phyloP scores from a whole-genome alignment of 2,797 vertebrate genomes.

The Acanthurus tractus region DNA sequence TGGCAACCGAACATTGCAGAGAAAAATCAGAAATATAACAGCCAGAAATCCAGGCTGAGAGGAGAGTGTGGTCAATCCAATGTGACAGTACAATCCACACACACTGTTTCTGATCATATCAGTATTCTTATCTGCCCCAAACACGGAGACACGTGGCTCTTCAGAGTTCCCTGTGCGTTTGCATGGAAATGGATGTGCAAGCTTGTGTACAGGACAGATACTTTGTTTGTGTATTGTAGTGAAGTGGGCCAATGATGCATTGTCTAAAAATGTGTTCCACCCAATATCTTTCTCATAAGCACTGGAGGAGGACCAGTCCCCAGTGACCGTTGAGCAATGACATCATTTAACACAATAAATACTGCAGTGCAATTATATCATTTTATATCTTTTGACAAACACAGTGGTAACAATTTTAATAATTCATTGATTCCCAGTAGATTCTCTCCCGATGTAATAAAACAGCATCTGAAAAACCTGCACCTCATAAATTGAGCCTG shows the following conservation, averaged over 20 bases:
- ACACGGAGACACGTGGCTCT: conserved; percentile 3
- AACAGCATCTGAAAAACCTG: conserved; percentile 39
- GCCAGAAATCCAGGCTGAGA: conserved; percentile 7
- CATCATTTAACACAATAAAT: conserved; percentile 34
- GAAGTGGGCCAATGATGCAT: conserved; percentile 24
- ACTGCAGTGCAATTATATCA: conserved; percentile 13
- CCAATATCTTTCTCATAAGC: conserved; percentile 15
- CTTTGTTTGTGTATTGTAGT: conserved; percentile 17
- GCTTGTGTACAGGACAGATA: conserved; percentile 25
- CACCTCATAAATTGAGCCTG: conserved; percentile 47
- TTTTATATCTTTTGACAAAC: conserved; percentile 40
- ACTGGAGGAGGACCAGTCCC: conserved; percentile 19
- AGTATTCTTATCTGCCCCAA: conserved; percentile 21
- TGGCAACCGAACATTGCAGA: conserved; percentile 11
- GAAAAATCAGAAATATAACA: conserved; percentile 21
- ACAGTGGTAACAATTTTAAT: conserved; percentile 44
- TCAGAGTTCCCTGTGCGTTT: conserved; percentile 22
- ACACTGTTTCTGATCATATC: conserved; percentile 19
- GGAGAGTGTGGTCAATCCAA: conserved; percentile 41
- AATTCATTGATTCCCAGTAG: conserved; percentile 29
- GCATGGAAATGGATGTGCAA: conserved; percentile 28
- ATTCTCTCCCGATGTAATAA: conserved; percentile 18
- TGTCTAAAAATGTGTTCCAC: conserved; percentile 43
- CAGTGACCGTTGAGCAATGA: conserved; percentile 25
- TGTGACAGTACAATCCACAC: conserved; percentile 8